A percentile compares a stretch with the other conserved stretches of the same genome.
phyloP scores from a whole-genome alignment of 30 jellyfish, hydroid and myxozoan species.

The Aurelia coerulea region DNA sequence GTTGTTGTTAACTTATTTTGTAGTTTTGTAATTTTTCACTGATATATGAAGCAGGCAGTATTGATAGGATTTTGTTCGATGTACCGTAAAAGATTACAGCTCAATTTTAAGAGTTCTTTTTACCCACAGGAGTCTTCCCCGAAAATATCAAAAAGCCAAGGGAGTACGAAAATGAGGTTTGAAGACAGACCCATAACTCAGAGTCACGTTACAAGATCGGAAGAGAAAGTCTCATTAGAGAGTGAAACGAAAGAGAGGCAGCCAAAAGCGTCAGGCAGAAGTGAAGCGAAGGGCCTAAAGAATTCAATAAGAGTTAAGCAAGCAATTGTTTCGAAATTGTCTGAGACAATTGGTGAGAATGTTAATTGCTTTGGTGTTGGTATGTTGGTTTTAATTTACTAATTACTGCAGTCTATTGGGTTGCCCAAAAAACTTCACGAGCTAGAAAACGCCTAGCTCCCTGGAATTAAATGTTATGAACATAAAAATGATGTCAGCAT shows the following conservation, averaged over 20 bases:
- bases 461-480: too few species aligned
- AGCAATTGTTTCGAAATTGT: slow-evolving; percentile 81
- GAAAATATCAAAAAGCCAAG: too few species aligned
- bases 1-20: too few species aligned
- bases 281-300: slow-evolving; percentile 27
- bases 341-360: slow-evolving; percentile 88
- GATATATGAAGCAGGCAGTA: too few species aligned
- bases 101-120: too few species aligned
- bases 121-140: too few species aligned
- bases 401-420: neutral
- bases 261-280: slow-evolving; percentile 43
- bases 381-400: slow-evolving; percentile 29
- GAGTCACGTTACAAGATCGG: slow-evolving; percentile 12
- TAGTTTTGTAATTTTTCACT: too few species aligned
- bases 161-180: neutral
- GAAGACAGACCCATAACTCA: neutral
- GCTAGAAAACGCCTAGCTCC: too few species aligned
- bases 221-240: neutral
- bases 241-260: slow-evolving; percentile 38
- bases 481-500: too few species aligned
- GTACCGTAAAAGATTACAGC: too few species aligned
- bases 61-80: too few species aligned
- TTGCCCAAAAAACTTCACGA: too few species aligned
- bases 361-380: slow-evolving; percentile 76
- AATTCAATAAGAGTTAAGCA: slow-evolving; percentile 71